Conservation (phyloP, 2,113 vertebrate genomes). For the Hippocampus guttulatus region DNA sequence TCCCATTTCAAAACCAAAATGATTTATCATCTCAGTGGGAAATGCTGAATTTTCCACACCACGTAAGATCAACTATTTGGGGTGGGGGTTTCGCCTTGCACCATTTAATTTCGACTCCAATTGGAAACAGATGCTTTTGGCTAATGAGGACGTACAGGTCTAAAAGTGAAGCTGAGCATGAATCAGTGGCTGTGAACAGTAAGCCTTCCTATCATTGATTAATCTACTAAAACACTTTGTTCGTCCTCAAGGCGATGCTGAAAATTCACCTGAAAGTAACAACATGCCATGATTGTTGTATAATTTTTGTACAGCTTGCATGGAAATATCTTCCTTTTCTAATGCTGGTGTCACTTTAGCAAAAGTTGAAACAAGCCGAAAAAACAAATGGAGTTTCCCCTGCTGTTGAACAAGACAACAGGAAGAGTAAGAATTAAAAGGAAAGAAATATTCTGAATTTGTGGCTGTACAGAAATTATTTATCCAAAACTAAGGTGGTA, state of each 20-base stretch:
- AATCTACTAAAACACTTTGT: too few relatives aligned
- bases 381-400: neutral
- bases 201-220: too few relatives aligned
- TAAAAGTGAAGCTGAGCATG: too few relatives aligned
- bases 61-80: too few relatives aligned
- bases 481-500: neutral
- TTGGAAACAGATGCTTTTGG: neutral
- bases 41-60: neutral
- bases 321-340: too few relatives aligned
- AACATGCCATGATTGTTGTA: too few relatives aligned
- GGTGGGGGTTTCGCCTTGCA: neutral
- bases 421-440: neutral
- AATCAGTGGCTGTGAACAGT: too few relatives aligned
- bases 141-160: neutral
- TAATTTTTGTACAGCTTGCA: too few relatives aligned
- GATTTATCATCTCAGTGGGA: conserved; percentile 2
- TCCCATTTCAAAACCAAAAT: neutral
- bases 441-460: neutral
- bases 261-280: too few relatives aligned
- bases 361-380: neutral
- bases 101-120: neutral
- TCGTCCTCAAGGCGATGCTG: too few relatives aligned
- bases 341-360: too few relatives aligned
- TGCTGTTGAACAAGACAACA: neutral
- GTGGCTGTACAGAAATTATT: neutral